These are phyloP conservation scores for Luperina nickerlii DNA, from an alignment of 2,888 invertebrate genomes.

Conservation along the genomic window DNA sequence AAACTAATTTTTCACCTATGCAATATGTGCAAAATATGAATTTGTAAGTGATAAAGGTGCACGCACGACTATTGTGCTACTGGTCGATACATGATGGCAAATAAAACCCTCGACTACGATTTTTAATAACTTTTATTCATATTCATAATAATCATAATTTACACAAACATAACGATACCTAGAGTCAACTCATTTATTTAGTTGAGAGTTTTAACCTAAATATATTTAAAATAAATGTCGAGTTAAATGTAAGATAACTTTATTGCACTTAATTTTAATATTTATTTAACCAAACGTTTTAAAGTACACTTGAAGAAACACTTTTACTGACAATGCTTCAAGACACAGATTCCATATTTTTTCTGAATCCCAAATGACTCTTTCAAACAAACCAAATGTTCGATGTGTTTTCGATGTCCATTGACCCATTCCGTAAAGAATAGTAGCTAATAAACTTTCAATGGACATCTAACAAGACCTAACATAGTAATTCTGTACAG, in stretches of 20 bases:
- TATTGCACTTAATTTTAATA: constrained; percentile 66
- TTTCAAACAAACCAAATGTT: not conserved
- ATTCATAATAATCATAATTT: constrained; percentile 86
- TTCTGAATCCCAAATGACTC: not conserved
- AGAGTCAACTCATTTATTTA: constrained; percentile 79
- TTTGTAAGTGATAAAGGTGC: too few relatives aligned
- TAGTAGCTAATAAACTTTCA: constrained; percentile 1
- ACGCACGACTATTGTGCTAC: not conserved
- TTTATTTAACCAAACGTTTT: constrained; percentile 53
- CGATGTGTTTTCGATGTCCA: constrained; percentile 9
- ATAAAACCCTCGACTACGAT: constrained; percentile 69
- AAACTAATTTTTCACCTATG: too few relatives aligned
- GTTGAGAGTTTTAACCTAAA: constrained; percentile 68
- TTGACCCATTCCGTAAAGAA: constrained; percentile 12
- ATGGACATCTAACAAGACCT: not conserved
- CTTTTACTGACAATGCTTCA: constrained; percentile 23
- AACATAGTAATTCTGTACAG: constrained; percentile 22
- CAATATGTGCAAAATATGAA: too few relatives aligned
- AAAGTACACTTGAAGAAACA: constrained; percentile 45
- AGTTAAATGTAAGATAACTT: constrained; percentile 62
- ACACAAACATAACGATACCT: constrained; percentile 89
- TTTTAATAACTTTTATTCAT: constrained; percentile 88
- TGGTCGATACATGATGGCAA: constrained; percentile 17
- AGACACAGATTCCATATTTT: constrained; percentile 17
- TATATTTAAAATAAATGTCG: constrained; percentile 66